These are phyloP conservation scores for Cosmopolites sordidus DNA, from an alignment of 2,888 invertebrate genomes.

Conservation along the genomic window DNA sequence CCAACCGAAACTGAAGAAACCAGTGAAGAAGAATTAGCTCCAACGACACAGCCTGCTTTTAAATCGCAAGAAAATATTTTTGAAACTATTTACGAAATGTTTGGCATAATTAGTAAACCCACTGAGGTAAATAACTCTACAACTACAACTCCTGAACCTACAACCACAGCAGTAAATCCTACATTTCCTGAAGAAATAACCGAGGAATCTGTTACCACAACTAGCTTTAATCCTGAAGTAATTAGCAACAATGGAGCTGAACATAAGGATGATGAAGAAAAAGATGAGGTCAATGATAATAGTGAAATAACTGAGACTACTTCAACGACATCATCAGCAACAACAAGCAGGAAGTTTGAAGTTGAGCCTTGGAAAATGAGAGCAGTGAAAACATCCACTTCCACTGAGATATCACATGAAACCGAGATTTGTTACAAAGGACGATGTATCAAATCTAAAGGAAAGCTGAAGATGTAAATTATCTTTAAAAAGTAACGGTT, in stretches of 20 bases:
- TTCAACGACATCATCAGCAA: slow-evolving; percentile 43
- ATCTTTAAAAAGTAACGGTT: slow-evolving; percentile 2
- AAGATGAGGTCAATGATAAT: neutral
- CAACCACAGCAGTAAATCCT: slow-evolving; percentile 32
- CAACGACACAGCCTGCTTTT: slow-evolving; percentile 23
- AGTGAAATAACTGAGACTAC: slow-evolving; percentile 9
- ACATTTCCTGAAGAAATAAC: slow-evolving; percentile 39
- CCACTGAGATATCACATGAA: slow-evolving; percentile 78
- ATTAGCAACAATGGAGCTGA: slow-evolving; percentile 30
- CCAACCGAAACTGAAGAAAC: neutral
- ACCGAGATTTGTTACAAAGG: slow-evolving; percentile 87
- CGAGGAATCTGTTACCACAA: slow-evolving; percentile 28
- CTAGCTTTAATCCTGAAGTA: neutral
- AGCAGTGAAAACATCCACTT: slow-evolving; percentile 70
- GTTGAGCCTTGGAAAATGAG: slow-evolving; percentile 52
- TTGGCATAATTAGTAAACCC: neutral
- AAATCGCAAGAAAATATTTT: slow-evolving; percentile 37
- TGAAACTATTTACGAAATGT: slow-evolving; percentile 44
- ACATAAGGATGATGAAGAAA: slow-evolving; percentile 21
- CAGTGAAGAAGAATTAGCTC: neutral
- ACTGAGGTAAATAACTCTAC: neutral
- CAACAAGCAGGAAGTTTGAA: slow-evolving; percentile 33
- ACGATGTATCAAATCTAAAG: slow-evolving; percentile 66
- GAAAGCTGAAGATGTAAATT: slow-evolving; percentile 31
- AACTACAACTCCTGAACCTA: slow-evolving; percentile 39